Evolutionary conservation across 1,140 invertebrate genomes (phyloP).

Genomic region (Drosophila sechellia): DNA sequence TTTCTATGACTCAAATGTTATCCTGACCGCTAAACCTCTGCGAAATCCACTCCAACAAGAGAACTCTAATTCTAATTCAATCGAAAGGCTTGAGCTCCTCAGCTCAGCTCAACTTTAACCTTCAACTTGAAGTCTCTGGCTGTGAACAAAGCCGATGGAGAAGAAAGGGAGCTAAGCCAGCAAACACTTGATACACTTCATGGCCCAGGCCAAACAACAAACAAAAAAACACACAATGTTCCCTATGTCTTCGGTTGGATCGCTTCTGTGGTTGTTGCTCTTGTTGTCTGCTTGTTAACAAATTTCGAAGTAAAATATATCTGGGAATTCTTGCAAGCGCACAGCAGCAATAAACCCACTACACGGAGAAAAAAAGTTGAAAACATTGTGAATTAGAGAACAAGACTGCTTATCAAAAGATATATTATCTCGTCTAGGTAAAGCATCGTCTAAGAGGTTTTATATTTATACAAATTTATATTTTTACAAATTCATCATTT

Average conservation of each 20-base stretch:
- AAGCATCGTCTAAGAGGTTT: no score
- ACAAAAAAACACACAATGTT: constrained; percentile 47
- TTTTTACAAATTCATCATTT: neutral
- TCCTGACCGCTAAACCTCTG: constrained; percentile 33
- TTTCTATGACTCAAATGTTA: constrained; percentile 7
- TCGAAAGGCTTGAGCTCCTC: constrained; percentile 15
- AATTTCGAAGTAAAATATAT: constrained; percentile 78
- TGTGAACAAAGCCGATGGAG: constrained; percentile 22
- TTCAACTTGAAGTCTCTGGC: constrained; percentile 60
- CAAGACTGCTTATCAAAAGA: neutral
- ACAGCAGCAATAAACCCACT: constrained; percentile 28
- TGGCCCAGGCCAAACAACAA: constrained; percentile 44
- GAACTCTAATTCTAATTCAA: constrained; percentile 44
- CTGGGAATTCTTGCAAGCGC: constrained; percentile 62
- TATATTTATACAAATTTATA: no score
- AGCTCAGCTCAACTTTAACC: constrained; percentile 69
- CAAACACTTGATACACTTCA: constrained; percentile 77
- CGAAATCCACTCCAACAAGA: constrained; percentile 30
- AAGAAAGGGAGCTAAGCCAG: constrained; percentile 37
- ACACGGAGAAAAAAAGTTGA: neutral
- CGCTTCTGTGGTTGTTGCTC: constrained; percentile 25
- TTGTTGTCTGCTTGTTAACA: constrained; percentile 71
- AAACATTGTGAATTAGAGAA: neutral
- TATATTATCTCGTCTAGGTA: neutral
- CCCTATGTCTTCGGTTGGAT: constrained; percentile 30